A percentile compares a stretch with the other conserved stretches of the same genome.
phyloP scores from a whole-genome alignment of 2,113 vertebrate genomes.

The Echinops telfairi region DNA sequence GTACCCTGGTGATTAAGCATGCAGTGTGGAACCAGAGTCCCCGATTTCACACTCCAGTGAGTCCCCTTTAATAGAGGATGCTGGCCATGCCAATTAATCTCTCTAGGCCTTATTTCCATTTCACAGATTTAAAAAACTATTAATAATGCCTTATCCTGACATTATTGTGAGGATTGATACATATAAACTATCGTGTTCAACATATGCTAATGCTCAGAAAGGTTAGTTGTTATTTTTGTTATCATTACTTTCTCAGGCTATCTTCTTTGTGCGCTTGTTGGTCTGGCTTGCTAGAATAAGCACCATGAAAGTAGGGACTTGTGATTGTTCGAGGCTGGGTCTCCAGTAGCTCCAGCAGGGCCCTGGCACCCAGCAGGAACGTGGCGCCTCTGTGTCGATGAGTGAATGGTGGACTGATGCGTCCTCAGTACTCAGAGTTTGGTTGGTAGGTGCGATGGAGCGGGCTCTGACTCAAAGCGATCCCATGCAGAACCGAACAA shows the following conservation, averaged over 20 bases:
- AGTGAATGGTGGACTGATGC: not conserved
- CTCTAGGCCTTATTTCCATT: not conserved
- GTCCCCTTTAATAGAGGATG: not conserved
- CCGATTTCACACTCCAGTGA: not conserved
- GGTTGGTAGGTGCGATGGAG: not conserved
- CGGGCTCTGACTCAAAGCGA: no score
- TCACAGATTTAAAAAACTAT: conserved; percentile 5
- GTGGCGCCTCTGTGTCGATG: not conserved
- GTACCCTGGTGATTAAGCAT: not conserved
- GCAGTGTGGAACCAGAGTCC: not conserved
- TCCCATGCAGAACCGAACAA: no score
- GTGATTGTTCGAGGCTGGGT: not conserved
- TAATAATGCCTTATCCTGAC: not conserved
- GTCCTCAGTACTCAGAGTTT: not conserved
- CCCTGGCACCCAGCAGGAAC: not conserved
- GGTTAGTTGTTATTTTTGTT: not conserved
- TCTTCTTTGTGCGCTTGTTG: not conserved
- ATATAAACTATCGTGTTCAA: not conserved
- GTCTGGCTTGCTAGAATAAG: not conserved
- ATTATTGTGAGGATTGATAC: not conserved
- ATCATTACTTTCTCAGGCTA: not conserved
- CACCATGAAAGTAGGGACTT: not conserved
- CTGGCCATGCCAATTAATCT: not conserved
- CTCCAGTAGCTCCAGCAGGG: not conserved
- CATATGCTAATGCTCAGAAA: rapidly evolving